These are phyloP conservation scores for Sparidentex hasta DNA, from an alignment of 2,797 vertebrate genomes.

Conservation along the genomic window DNA sequence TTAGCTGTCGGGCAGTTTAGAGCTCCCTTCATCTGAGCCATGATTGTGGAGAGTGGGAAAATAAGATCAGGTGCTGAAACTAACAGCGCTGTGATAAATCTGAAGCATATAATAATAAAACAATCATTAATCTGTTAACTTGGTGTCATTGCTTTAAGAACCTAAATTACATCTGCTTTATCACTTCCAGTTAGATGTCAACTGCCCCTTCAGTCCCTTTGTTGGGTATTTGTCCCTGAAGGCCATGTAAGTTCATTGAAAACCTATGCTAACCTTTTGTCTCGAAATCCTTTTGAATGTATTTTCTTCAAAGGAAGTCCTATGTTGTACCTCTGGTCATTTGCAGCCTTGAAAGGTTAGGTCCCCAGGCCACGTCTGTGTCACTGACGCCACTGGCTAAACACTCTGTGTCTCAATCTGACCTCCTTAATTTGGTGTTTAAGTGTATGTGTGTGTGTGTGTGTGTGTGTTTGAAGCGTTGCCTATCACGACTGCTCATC, in stretches of 20 bases:
- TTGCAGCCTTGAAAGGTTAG: constrained; percentile 61
- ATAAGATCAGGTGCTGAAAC: background rate
- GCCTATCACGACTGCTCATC: constrained; percentile 56
- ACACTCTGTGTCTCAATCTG: constrained; percentile 67
- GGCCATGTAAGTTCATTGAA: constrained; percentile 34
- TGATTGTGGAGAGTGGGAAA: constrained; percentile 9
- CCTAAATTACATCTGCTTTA: constrained; percentile 18
- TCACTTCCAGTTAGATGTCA: constrained; percentile 23
- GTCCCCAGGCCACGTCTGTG: constrained; percentile 72
- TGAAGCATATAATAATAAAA: constrained; percentile 6
- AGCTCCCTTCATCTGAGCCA: constrained; percentile 26
- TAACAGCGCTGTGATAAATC: background rate
- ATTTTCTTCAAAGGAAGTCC: constrained; percentile 72
- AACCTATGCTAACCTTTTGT: constrained; percentile 56
- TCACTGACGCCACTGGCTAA: constrained; percentile 66
- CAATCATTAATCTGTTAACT: constrained; percentile 4
- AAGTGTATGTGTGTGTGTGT: constrained; percentile 48
- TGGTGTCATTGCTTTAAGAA: background rate
- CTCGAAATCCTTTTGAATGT: constrained; percentile 55
- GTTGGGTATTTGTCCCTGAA: constrained; percentile 35
- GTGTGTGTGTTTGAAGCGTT: constrained; percentile 44
- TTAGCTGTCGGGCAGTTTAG: constrained; percentile 32
- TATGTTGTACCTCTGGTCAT: constrained; percentile 52
- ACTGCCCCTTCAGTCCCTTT: constrained; percentile 27
- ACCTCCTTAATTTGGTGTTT: constrained; percentile 61